Conservation (phyloP, 2,888 invertebrate genomes). For the Portevinia maculata region DNA sequence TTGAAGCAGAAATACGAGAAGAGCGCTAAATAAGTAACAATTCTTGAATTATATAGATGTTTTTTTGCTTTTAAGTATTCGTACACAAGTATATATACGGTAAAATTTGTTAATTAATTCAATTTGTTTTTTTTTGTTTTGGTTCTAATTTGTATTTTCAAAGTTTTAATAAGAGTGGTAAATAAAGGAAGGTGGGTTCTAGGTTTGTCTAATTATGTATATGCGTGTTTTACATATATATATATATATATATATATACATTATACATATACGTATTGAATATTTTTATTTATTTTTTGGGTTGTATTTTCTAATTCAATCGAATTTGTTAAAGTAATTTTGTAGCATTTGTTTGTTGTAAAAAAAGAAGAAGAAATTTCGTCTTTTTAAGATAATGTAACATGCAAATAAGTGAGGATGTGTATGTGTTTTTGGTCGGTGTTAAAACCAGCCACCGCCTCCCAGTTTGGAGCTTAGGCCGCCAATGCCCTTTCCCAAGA, state of each 20-base stretch:
- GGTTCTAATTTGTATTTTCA: neutral
- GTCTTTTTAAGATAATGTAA: conserved; percentile 6
- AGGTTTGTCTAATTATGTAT: neutral
- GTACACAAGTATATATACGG: neutral
- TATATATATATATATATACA: neutral
- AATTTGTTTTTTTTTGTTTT: too few species aligned
- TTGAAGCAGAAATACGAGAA: conserved; percentile 1
- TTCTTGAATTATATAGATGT: conserved; percentile 6
- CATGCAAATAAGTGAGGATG: conserved; percentile 22
- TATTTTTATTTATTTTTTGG: conserved; percentile 1
- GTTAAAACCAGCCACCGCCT: conserved; percentile 93
- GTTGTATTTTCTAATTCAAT: neutral
- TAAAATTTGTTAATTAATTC: conserved; percentile 9
- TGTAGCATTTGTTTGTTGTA: neutral
- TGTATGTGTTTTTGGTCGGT: conserved; percentile 6
- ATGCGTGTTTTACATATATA: neutral
- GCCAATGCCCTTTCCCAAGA: conserved; percentile 95
- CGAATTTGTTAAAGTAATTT: neutral
- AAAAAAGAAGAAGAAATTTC: neutral
- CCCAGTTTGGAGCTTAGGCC: conserved; percentile 95
- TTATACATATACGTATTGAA: neutral
- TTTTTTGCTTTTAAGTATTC: conserved; percentile 20
- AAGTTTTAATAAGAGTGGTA: conserved; percentile 8
- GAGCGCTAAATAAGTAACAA: conserved; percentile 39
- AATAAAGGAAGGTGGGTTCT: conserved; percentile 12